Conservation (phyloP, 37 sponge, comb jelly and placozoan species). For the Bolinopsis microptera region DNA sequence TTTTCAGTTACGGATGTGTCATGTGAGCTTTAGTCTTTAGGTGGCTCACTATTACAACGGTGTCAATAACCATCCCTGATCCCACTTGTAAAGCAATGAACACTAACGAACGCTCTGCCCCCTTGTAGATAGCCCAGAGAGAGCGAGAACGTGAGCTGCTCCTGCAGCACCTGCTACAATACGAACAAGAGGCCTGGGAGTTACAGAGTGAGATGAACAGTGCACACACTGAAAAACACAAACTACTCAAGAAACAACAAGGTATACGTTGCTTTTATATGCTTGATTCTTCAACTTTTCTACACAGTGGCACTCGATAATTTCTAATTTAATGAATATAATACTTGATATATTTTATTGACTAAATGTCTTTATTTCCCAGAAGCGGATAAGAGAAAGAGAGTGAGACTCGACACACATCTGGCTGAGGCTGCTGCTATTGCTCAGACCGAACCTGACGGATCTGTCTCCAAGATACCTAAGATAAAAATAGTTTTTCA, state of each 20-base stretch:
- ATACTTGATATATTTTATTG: too few relatives aligned
- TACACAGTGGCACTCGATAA: too few relatives aligned
- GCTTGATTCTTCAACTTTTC: too few relatives aligned
- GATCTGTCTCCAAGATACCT: conserved; percentile 4
- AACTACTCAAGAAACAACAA: conserved; percentile 40
- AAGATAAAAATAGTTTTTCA: conserved; percentile 60
- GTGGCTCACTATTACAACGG: too few relatives aligned
- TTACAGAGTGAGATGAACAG: conserved; percentile 58
- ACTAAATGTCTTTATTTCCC: too few relatives aligned
- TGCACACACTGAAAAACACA: conserved; percentile 27
- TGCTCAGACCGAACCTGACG: conserved; percentile 18
- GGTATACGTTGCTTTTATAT: background rate
- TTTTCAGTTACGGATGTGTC: too few relatives aligned
- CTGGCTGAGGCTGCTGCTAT: background rate
- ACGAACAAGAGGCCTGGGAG: conserved; percentile 61
- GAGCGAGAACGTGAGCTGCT: conserved; percentile 45
- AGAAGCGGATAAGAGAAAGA: conserved; percentile 40
- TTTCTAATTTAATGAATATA: too few relatives aligned
- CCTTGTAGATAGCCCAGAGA: conserved; percentile 21
- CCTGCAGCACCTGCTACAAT: conserved; percentile 48
- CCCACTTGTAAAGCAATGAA: too few relatives aligned
- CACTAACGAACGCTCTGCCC: too few relatives aligned
- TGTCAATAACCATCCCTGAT: too few relatives aligned
- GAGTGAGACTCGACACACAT: background rate
- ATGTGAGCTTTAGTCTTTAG: too few relatives aligned